Percentiles rank a stretch among this genome's conserved stretches.
Evolutionary conservation across 2,888 invertebrate species (phyloP).

Genomic region (Ditylenchus weischeri): DNA sequence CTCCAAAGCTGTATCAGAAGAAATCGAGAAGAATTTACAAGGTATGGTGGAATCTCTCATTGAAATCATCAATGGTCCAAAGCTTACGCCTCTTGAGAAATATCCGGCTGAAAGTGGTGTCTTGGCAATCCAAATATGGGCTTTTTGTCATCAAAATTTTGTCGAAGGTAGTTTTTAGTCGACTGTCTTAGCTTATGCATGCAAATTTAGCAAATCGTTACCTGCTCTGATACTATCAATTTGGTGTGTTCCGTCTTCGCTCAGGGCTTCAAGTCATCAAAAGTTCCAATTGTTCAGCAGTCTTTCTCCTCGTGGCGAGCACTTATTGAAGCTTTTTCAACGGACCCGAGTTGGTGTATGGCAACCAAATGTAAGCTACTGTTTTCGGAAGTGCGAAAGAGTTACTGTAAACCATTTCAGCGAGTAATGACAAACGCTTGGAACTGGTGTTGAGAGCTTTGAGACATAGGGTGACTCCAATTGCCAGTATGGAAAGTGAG

Average conservation of each 20-base stretch:
- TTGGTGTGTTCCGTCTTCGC: constrained; percentile 4
- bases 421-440: background rate
- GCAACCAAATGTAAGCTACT: background rate
- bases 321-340: background rate
- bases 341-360: background rate
- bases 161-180: no score
- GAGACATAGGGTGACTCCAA: background rate
- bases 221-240: background rate
- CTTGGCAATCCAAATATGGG: no score
- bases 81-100: no score
- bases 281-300: background rate
- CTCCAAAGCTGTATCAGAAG: no score
- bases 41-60: no score
- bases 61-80: no score
- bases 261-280: background rate
- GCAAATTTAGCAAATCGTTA: background rate
- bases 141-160: no score
- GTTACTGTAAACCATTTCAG: no score
- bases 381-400: no score
- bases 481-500: background rate
- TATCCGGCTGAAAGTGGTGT: no score
- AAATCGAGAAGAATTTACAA: no score
- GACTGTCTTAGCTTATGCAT: no score
- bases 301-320: background rate
- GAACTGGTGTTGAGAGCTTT: constrained; percentile 3